phyloP scores from a whole-genome alignment of 1,140 invertebrate species.

The Sesamia nonagrioides region DNA sequence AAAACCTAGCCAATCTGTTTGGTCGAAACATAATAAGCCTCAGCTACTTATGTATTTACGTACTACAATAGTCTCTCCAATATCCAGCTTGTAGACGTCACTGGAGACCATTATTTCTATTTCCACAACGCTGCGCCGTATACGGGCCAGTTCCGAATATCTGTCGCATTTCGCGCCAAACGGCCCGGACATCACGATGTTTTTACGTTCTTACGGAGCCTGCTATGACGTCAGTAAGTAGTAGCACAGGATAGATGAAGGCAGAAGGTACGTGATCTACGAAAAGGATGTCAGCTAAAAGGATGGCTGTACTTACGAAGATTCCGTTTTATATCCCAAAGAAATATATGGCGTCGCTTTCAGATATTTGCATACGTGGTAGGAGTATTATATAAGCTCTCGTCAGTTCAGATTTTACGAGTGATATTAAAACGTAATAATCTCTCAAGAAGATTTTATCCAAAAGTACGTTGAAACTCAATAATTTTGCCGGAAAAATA shows the following conservation, averaged over 20 bases:
- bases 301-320: too few species aligned
- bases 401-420: background rate
- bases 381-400: background rate
- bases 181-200: slow-evolving; percentile 46
- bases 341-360: background rate
- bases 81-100: slow-evolving; percentile 32
- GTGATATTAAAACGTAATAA: background rate
- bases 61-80: background rate
- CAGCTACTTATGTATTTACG: background rate
- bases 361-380: background rate
- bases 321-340: background rate
- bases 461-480: too few species aligned
- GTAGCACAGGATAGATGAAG: background rate
- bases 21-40: background rate
- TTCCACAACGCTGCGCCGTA: slow-evolving; percentile 32
- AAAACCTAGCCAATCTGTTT: background rate
- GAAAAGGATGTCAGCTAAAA: too few species aligned
- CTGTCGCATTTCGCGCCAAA: slow-evolving; percentile 53
- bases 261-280: background rate
- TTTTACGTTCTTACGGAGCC: slow-evolving; percentile 51
- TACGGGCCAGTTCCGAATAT: slow-evolving; percentile 45
- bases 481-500: background rate
- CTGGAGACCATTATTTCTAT: slow-evolving; percentile 33
- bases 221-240: slow-evolving; percentile 27
- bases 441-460: too few species aligned